Percentiles rank a stretch among this genome's conserved stretches.
Conservation (phyloP, 2,888 invertebrate genomes). For the Disparrhopalites patrizii region DNA sequence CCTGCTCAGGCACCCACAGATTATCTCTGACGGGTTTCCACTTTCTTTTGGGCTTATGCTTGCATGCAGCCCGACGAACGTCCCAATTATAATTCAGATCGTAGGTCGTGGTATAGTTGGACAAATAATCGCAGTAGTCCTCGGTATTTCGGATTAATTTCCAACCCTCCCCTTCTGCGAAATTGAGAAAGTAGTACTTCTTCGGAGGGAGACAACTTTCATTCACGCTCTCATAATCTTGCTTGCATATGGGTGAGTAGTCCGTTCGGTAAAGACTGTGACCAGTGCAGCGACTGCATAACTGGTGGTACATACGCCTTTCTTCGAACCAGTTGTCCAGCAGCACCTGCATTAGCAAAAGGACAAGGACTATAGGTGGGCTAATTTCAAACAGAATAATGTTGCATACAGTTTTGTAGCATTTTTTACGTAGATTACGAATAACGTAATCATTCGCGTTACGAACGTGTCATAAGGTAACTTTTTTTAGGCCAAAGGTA, state of each 20-base stretch:
- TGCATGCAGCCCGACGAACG: conserved; percentile 35
- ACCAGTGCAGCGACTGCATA: conserved; percentile 40
- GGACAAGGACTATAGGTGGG: too few species aligned
- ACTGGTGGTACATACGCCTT: conserved; percentile 36
- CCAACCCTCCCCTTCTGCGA: conserved; percentile 34
- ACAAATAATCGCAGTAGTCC: conserved; percentile 38
- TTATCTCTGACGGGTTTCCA: conserved; percentile 37
- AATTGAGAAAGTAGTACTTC: conserved; percentile 7
- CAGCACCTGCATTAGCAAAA: conserved; percentile 26
- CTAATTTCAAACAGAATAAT: too few species aligned
- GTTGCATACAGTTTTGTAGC: too few species aligned
- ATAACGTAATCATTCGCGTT: too few species aligned
- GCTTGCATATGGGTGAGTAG: conserved; percentile 24
- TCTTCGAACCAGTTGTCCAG: conserved; percentile 45
- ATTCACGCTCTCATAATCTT: background rate
- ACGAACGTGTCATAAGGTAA: too few species aligned
- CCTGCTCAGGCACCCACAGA: conserved; percentile 36
- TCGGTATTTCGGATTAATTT: conserved; percentile 35
- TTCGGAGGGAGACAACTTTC: conserved; percentile 25
- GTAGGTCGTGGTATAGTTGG: conserved; percentile 44
- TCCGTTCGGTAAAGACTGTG: conserved; percentile 31
- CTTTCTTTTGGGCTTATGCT: conserved; percentile 30
- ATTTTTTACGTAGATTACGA: too few species aligned
- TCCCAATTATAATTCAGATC: conserved; percentile 47
- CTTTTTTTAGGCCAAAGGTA: too few species aligned